phyloP scores from a whole-genome alignment of 1,140 invertebrate species.

The Oscheius sp. region DNA sequence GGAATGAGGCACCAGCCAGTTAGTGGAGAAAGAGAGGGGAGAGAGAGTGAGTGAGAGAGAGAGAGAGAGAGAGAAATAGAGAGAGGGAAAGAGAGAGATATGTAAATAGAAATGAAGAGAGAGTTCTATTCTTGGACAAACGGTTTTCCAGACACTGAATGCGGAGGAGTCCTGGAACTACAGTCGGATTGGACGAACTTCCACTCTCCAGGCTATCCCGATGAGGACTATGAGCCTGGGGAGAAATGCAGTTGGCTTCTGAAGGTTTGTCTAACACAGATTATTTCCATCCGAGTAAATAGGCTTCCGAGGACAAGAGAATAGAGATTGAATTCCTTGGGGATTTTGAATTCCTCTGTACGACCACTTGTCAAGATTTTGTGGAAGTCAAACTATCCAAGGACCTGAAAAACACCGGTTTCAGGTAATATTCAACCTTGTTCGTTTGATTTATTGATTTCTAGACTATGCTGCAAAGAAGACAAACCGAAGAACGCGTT shows the following conservation, averaged over 20 bases:
- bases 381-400: slow-evolving; percentile 53
- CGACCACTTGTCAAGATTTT: slow-evolving; percentile 53
- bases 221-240: slow-evolving; percentile 47
- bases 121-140: background rate
- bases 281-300: background rate
- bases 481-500: slow-evolving; percentile 44
- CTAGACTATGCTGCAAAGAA: slow-evolving; percentile 45
- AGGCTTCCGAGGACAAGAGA: slow-evolving; percentile 35
- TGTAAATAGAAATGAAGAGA: too few species aligned
- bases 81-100: too few species aligned
- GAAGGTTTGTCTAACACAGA: slow-evolving; percentile 7
- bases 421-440: slow-evolving; percentile 30
- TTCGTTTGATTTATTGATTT: background rate
- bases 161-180: slow-evolving; percentile 47
- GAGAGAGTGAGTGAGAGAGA: background rate
- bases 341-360: slow-evolving; percentile 55
- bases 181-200: slow-evolving; percentile 42
- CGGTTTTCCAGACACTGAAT: slow-evolving; percentile 49
- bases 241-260: slow-evolving; percentile 57
- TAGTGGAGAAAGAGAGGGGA: slow-evolving; percentile 18
- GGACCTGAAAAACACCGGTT: slow-evolving; percentile 53
- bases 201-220: slow-evolving; percentile 50
- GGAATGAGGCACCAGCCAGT: slow-evolving; percentile 49
- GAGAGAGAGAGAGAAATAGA: too few species aligned
- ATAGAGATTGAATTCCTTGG: slow-evolving; percentile 54